Evolutionary conservation across 53 echinoderm and acorn worm genomes (phyloP).

Genomic region (Echinometra lucunter): DNA sequence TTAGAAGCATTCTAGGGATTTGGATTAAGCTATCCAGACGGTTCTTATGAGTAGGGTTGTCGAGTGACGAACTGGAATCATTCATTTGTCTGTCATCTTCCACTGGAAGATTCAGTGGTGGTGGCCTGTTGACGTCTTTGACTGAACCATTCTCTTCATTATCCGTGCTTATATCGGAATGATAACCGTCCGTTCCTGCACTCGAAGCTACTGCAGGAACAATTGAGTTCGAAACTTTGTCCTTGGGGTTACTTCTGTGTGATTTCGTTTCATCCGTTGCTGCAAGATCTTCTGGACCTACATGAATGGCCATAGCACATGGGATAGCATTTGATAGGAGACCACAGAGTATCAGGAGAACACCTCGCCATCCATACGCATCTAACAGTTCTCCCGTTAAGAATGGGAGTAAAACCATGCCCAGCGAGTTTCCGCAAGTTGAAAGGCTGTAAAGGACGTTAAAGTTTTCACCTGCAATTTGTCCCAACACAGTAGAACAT

Average conservation of each 20-base stretch:
- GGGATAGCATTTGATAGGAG: not conserved
- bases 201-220: not conserved
- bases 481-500: not conserved
- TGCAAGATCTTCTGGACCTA: not conserved
- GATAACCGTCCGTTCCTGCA: not conserved
- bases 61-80: not conserved
- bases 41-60: not conserved
- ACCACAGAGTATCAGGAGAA: not conserved
- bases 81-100: not conserved
- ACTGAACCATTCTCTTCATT: not conserved
- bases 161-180: not conserved
- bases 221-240: not conserved
- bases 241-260: not conserved
- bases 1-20: not conserved
- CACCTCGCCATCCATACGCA: not conserved
- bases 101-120: too few species aligned
- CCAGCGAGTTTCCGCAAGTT: not conserved
- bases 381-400: not conserved
- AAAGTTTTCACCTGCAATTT: not conserved
- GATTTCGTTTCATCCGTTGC: not conserved
- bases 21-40: not conserved
- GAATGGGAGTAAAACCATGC: not conserved
- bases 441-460: not conserved
- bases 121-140: not conserved
- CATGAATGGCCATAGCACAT: not conserved